Conservation (phyloP, 2,888 invertebrate genomes). For the Adineta ricciae region DNA sequence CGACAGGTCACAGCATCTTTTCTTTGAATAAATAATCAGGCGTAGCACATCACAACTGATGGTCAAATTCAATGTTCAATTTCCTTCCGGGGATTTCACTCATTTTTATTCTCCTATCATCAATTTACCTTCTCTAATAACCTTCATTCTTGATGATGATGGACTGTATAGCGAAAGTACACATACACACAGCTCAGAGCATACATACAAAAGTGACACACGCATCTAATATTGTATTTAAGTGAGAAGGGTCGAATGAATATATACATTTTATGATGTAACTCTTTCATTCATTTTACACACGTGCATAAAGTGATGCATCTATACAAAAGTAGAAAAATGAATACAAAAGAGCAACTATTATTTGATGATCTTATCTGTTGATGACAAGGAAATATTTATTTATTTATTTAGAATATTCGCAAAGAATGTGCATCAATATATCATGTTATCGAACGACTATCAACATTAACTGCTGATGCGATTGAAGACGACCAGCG, state of each 20-base stretch:
- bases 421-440: slow-evolving; percentile 12
- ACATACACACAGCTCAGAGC: slow-evolving; percentile 10
- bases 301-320: neutral
- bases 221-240: slow-evolving; percentile 9
- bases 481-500: neutral
- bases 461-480: neutral
- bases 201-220: neutral
- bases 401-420: slow-evolving; percentile 22
- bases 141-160: slow-evolving; percentile 9
- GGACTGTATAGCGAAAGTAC: neutral
- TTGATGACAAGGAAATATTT: neutral
- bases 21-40: neutral
- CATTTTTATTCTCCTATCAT: neutral
- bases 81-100: neutral
- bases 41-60: neutral
- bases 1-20: neutral
- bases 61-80: neutral
- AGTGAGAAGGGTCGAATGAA: neutral
- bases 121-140: neutral
- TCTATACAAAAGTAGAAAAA: neutral
- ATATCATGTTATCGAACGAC: slow-evolving; percentile 12
- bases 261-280: neutral
- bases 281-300: neutral
- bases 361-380: neutral
- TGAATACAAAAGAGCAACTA: neutral